A percentile compares a stretch with the other conserved stretches of the same genome.
Conservation (phyloP, 2,113 vertebrate genomes). For the Pseudopipra pipra region DNA sequence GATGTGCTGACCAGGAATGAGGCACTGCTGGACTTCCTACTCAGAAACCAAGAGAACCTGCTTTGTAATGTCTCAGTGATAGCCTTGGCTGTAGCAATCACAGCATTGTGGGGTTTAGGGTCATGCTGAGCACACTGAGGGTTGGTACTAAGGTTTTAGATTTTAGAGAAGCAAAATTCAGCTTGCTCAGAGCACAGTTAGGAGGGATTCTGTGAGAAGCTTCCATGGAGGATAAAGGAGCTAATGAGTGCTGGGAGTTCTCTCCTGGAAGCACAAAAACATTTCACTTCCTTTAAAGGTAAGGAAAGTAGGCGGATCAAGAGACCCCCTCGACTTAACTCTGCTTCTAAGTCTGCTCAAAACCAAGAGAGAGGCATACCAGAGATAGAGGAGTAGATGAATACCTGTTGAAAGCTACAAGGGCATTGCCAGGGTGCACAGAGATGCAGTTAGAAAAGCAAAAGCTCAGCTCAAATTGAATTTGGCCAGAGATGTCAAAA, state of each 20-base stretch:
- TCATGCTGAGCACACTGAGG: not conserved
- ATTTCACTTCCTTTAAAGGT: not conserved
- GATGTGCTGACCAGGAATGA: not conserved
- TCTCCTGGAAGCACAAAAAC: not conserved
- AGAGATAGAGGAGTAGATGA: not conserved
- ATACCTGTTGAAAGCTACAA: not conserved
- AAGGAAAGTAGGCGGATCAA: not conserved
- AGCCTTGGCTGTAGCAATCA: not conserved
- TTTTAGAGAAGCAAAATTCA: not conserved
- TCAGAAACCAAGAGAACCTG: not conserved
- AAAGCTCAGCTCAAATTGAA: not conserved
- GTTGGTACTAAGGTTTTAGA: not conserved
- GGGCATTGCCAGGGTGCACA: not conserved
- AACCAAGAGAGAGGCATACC: not conserved
- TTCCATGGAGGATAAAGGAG: not conserved
- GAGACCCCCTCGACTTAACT: not conserved
- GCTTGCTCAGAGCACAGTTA: not conserved
- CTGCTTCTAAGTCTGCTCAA: not conserved
- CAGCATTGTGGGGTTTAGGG: not conserved
- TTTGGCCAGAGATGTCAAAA: not conserved
- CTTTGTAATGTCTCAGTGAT: not conserved
- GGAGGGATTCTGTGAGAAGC: not conserved
- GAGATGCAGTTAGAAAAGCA: not conserved
- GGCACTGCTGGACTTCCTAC: not conserved
- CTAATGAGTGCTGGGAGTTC: not conserved